Evolutionary conservation across 92 coral and sea anemone genomes (phyloP).

Genomic region (Plumapathes pennacea): DNA sequence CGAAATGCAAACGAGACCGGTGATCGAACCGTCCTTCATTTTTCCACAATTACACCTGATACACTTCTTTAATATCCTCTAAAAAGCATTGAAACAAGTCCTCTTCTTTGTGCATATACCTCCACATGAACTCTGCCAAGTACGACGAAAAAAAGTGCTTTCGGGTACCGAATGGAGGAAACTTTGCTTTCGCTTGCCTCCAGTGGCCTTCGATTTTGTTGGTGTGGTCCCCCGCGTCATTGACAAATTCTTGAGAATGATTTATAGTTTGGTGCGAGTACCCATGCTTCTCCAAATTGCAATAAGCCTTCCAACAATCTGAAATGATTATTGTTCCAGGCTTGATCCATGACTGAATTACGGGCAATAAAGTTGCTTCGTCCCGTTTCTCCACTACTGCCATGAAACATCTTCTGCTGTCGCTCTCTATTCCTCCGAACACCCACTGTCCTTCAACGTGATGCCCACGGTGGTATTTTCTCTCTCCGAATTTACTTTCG

Average conservation of each 20-base stretch:
- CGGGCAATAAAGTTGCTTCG: conserved; percentile 28
- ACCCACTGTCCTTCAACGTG: conserved; percentile 60
- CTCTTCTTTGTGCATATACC: conserved; percentile 30
- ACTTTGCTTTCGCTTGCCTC: conserved; percentile 28
- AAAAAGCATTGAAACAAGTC: conserved; percentile 22
- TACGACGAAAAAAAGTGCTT: conserved; percentile 36
- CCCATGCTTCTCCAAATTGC: conserved; percentile 27
- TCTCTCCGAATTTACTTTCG: conserved; percentile 24
- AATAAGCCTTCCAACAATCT: conserved; percentile 55
- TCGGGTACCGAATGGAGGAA: conserved; percentile 21
- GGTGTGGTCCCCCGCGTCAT: conserved; percentile 29
- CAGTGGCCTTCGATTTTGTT: conserved; percentile 33
- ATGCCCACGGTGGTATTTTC: conserved; percentile 49
- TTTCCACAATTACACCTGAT: too few species aligned
- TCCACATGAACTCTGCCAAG: conserved; percentile 42
- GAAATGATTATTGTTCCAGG: conserved; percentile 42
- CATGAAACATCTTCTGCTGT: conserved; percentile 31
- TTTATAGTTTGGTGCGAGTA: conserved; percentile 23
- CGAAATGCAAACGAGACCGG: too few species aligned
- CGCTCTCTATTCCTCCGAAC: conserved; percentile 38
- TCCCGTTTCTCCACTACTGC: conserved; percentile 35
- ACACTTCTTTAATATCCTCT: background rate
- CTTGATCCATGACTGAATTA: conserved; percentile 21
- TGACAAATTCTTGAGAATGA: conserved; percentile 46
- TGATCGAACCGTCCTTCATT: too few species aligned